Base-by-base conservation (phyloP, 2,797 vertebrate species). In the Potorous gilbertii region DNA sequence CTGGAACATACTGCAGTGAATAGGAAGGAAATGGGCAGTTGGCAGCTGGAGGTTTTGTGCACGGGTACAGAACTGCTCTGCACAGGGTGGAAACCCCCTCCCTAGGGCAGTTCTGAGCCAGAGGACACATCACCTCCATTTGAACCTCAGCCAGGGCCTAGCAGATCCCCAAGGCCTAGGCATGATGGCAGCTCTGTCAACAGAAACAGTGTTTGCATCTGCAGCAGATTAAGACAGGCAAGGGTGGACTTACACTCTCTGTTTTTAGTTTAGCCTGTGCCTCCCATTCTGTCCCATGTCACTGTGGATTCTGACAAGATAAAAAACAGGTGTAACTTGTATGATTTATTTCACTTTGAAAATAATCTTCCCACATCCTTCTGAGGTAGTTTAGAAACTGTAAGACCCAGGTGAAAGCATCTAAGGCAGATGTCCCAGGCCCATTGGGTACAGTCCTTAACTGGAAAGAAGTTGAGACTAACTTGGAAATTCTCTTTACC, bases 131-230 rank as follows among this genome's bases (percentile, higher is more conserved):
- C 81, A 24, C 18, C 52, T 96, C 92, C 18, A 66, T 28, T 50
- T 93, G 52, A 55, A 94, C 56, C 92, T 94, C 74, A 50, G 24
- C 21, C 29, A 29, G 55, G 54, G 92, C 56, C 56, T 90, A 89
- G 40, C 93, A 95, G 93, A 96, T 87, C 52, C 74, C 92, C 54
- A 92, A 18, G 55, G 91, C 55, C 92, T 93, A 55, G 74, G 40
- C 40, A 0, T 11, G 24, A 87, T 46, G 40, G 74, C 9, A 27
- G 3, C 40, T 81, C 74, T 87, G 40, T 81, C 40, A n/a, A 24
- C 21, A 81, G 8, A 81, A 81, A 46, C 18, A 24, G 21, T n/a
- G 34, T 74, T 18, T 50, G 40, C 27, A 2, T 40, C 16, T 21
- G 16, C 62, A 46, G 21, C 40, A 81, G 66, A 46, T 46, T 24